Percentiles rank a stretch among this genome's conserved stretches.
These are phyloP conservation scores for Ceratoteleas bidentatus DNA, from an alignment of 1,140 invertebrate genomes.

Conservation along the genomic window DNA sequence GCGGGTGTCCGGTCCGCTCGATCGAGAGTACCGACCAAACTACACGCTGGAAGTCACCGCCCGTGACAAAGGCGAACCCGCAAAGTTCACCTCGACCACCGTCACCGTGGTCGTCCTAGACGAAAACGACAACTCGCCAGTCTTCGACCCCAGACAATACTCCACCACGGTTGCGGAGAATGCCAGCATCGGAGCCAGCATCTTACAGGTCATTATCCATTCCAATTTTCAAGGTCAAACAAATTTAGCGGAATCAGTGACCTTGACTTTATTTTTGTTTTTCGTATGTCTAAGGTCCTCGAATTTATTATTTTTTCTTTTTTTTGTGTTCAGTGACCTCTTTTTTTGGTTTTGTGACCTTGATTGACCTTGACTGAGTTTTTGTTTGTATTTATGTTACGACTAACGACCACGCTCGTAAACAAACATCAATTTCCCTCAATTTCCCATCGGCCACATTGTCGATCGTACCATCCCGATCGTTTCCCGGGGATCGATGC, in stretches of 20 bases:
- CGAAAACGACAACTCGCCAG: conserved; percentile 96
- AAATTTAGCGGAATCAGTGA: background rate
- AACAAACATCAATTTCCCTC: no score
- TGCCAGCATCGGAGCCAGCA: conserved; percentile 94
- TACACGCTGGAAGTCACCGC: conserved; percentile 92
- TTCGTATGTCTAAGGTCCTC: no score
- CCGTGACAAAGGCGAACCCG: conserved; percentile 93
- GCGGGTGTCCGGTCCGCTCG: conserved; percentile 89
- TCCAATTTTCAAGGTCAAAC: background rate
- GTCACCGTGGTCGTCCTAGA: conserved; percentile 91
- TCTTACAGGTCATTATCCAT: conserved; percentile 85
- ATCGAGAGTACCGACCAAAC: conserved; percentile 91
- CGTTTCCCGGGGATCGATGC: no score
- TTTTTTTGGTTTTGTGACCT: no score
- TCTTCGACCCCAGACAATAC: conserved; percentile 94
- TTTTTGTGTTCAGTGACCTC: no score
- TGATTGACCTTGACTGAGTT: no score
- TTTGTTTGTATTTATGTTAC: no score
- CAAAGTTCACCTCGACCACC: conserved; percentile 86
- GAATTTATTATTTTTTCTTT: no score
- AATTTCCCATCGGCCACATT: no score
- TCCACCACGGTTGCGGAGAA: conserved; percentile 94
- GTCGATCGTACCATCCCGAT: no score
- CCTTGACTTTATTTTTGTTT: no score
- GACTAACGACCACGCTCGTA: no score